These are phyloP conservation scores for Alauda arvensis DNA, from an alignment of 2,797 vertebrate genomes.

Conservation along the genomic window DNA sequence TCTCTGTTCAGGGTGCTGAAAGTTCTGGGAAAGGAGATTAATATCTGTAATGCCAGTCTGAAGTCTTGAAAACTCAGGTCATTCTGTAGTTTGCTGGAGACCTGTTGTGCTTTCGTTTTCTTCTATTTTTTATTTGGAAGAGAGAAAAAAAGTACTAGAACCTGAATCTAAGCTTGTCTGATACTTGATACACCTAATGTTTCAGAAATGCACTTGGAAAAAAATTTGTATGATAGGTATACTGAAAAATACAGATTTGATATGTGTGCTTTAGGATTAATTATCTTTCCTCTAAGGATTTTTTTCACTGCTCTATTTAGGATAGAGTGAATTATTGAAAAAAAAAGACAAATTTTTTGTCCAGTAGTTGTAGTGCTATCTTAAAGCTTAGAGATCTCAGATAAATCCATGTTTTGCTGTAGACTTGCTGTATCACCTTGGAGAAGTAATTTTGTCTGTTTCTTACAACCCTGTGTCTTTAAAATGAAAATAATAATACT, in stretches of 20 bases:
- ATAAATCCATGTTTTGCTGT: background rate
- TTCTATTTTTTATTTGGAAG: background rate
- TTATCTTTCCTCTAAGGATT: background rate
- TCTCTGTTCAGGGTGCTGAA: background rate
- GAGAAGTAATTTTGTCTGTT: background rate
- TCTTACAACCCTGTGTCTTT: background rate
- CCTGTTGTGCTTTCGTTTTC: background rate
- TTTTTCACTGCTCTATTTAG: background rate
- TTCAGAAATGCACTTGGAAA: background rate
- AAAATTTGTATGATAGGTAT: background rate
- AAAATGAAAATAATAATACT: conserved; percentile 7
- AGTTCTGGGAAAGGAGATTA: background rate
- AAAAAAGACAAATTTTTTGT: background rate
- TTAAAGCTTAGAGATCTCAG: background rate
- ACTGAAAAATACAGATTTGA: background rate
- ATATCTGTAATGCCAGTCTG: background rate
- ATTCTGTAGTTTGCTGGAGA: background rate
- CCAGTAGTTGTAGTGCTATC: background rate
- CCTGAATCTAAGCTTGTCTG: background rate
- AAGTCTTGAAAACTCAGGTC: background rate
- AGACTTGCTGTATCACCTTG: background rate
- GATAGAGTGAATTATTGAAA: background rate
- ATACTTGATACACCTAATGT: background rate
- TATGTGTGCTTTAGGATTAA: background rate
- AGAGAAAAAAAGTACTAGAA: background rate